Evolutionary conservation across 2,113 vertebrate species (phyloP), one percentile per base, ranked within the genome.

Genomic region (Albula glossodonta): DNA sequence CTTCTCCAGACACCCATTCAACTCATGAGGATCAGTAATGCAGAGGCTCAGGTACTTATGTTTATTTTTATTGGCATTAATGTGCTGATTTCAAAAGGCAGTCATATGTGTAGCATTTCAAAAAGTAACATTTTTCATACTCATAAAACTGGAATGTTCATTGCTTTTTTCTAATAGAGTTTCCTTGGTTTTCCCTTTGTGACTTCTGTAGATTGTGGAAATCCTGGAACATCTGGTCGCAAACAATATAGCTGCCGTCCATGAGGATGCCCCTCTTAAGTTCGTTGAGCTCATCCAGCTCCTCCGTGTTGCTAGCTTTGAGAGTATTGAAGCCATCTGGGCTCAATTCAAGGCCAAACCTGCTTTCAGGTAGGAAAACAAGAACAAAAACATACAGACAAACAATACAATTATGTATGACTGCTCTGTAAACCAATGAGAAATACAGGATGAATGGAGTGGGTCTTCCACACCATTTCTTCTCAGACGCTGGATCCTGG

Each of bases 221-320:
- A 87, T 93, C 10, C 86, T 97, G 82, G 91, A 95, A 3, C 91
- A 96, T 83, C 90, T 97, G 89, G 92, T 94, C 51, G 41, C 80
- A 85, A 91, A 95, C 82, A 96, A 96, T 82, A 77, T 90, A 8
- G 92, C 91, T 0, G 87, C 83, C 81, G 93, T 96, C 87, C 95
- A 96, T 1, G 90, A 93, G 0, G 94, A 97, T 56, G 93, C 95
- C 81, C 94, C 96, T 0, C 79, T 94, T 57, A 96, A 94, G 84
- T 96, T 95, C 89, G 8, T 96, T 84, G 90, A 96, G 87, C 92
- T 98, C 0, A 60, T 94, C 17, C 96, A 97, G 87, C 90, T 97
- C 15, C 85, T 96, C 78, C 94, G 94, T 78, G 6, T 11, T 22
- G 78, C 90, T 13, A 88, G 60, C 0, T 0, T 49, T 51, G 90